Evolutionary conservation across 2,113 vertebrate genomes (phyloP).

Genomic region (Trichechus manatus): DNA sequence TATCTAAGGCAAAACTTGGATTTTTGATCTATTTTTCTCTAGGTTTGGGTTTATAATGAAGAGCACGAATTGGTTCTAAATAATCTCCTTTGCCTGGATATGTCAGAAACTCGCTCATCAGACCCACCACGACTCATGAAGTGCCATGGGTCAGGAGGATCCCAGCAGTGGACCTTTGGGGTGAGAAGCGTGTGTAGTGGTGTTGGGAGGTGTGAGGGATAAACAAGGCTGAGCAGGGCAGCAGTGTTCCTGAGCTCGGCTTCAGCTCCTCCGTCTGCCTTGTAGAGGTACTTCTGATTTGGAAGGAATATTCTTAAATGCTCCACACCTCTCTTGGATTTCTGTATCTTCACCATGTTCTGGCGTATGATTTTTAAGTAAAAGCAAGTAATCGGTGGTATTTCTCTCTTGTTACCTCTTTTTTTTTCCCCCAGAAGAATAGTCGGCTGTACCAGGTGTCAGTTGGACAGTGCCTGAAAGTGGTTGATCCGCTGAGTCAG

Average conservation of each 20-base stretch:
- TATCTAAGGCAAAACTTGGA: not conserved
- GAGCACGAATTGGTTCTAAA: slow-evolving; percentile 95
- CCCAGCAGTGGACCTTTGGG: slow-evolving; percentile 97
- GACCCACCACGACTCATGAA: slow-evolving; percentile 98
- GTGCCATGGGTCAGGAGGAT: slow-evolving; percentile 97
- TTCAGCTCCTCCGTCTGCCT: not conserved
- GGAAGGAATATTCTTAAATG: not conserved
- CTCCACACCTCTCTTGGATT: accelerated
- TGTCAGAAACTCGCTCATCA: slow-evolving; percentile 93
- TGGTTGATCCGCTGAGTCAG: slow-evolving; percentile 87
- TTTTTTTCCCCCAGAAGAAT: slow-evolving; percentile 88
- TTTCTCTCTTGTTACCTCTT: not conserved
- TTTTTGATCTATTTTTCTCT: not conserved
- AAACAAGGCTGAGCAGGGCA: not conserved
- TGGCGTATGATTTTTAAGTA: not conserved
- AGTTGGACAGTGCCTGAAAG: slow-evolving; percentile 95
- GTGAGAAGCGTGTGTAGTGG: slow-evolving; percentile 83
- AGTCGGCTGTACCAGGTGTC: slow-evolving; percentile 97
- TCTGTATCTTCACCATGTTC: not conserved
- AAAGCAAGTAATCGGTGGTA: not conserved
- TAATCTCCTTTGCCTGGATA: slow-evolving; percentile 95
- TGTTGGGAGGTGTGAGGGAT: no score
- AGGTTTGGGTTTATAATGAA: slow-evolving; percentile 96
- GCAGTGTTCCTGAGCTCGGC: accelerated
- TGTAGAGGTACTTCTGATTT: not conserved